Evolutionary conservation across 2,113 vertebrate species (phyloP).

Genomic region (Tychaedon coryphoeus): DNA sequence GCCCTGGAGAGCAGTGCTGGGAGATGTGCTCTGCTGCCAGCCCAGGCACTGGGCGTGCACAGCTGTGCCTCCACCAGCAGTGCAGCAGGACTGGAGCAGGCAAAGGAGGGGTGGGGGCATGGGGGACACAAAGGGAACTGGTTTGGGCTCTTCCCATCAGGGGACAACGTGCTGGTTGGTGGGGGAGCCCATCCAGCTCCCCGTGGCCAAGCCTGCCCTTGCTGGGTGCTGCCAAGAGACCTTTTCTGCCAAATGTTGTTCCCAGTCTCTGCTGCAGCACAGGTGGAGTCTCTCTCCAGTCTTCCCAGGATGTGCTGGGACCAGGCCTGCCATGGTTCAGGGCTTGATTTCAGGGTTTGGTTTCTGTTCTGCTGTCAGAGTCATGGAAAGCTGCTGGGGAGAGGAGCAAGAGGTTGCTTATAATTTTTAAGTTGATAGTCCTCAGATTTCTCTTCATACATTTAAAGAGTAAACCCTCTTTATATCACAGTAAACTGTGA

Average conservation of each 20-base stretch:
- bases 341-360: background rate
- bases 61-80: fast-evolving
- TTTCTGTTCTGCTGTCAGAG: background rate
- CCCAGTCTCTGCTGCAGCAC: background rate
- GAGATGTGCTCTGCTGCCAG: background rate
- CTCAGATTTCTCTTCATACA: background rate
- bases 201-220: background rate
- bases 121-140: fast-evolving
- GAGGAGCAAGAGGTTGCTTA: background rate
- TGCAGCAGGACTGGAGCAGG: fast-evolving
- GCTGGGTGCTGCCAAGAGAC: background rate
- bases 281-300: background rate
- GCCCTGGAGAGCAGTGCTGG: background rate
- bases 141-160: background rate
- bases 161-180: fast-evolving
- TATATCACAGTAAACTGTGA: background rate
- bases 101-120: background rate
- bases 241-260: fast-evolving
- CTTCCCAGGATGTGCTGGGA: background rate
- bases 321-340: background rate
- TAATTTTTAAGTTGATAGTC: background rate
- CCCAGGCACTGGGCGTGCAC: fast-evolving
- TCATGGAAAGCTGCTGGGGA: background rate
- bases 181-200: background rate
- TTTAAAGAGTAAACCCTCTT: background rate